A percentile compares a stretch with the other conserved stretches of the same genome.
Conservation (phyloP, 2,888 invertebrate genomes). For the Lamellibrachia satsuma region DNA sequence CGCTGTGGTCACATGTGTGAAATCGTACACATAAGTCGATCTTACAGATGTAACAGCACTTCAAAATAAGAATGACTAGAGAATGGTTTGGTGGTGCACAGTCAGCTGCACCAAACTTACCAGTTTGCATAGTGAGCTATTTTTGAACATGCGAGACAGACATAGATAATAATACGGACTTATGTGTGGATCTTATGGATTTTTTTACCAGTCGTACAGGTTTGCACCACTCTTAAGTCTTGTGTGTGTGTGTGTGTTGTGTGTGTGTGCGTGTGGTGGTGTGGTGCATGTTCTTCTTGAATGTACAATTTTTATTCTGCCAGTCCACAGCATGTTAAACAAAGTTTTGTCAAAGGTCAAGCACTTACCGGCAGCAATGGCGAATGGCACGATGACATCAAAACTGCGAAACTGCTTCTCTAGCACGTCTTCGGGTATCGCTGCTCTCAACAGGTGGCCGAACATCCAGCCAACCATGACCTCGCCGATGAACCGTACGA, state of each 20-base stretch:
- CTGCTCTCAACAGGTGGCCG: conserved; percentile 43
- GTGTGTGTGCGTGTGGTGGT: neutral
- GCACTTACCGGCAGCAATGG: conserved; percentile 39
- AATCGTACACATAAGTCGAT: too few relatives aligned
- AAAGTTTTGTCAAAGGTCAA: neutral
- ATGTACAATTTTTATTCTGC: neutral
- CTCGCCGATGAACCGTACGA: conserved; percentile 50
- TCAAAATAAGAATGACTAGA: too few relatives aligned
- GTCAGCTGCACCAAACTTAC: too few relatives aligned
- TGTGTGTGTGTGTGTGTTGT: neutral
- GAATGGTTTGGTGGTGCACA: too few relatives aligned
- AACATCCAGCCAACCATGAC: conserved; percentile 51
- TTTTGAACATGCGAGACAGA: too few relatives aligned
- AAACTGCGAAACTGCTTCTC: neutral
- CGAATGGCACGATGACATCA: conserved; percentile 31
- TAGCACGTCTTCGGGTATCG: conserved; percentile 37
- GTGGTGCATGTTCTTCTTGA: neutral
- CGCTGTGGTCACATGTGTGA: too few relatives aligned
- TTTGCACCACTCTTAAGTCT: too few relatives aligned
- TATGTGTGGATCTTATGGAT: too few relatives aligned
- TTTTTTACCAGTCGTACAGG: too few relatives aligned
- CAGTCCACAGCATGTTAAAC: neutral
- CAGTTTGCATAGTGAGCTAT: too few relatives aligned
- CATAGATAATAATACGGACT: too few relatives aligned
- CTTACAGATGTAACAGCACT: too few relatives aligned